Conservation (phyloP, 1,140 invertebrate genomes). For the Monochamus saltuarius region DNA sequence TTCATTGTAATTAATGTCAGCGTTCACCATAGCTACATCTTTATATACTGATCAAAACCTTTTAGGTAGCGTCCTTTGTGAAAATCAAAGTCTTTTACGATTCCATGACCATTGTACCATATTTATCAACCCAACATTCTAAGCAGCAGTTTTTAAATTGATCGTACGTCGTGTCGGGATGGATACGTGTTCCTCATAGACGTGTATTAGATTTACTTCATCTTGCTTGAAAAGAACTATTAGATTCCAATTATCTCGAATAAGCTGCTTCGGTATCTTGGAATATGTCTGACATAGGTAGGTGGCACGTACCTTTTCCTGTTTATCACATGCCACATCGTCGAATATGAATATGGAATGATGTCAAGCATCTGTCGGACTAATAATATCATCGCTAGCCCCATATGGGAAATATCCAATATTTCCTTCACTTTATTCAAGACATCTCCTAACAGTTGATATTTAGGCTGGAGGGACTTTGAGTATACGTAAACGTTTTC, state of each 20-base stretch:
- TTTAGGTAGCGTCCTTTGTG: too few relatives aligned
- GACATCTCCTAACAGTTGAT: slow-evolving; percentile 25
- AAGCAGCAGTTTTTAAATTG: slow-evolving; percentile 40
- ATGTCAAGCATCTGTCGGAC: slow-evolving; percentile 28
- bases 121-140: slow-evolving; percentile 40
- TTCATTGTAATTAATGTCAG: background rate
- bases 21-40: background rate
- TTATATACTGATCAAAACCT: slow-evolving; percentile 40
- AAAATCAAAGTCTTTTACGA: too few relatives aligned
- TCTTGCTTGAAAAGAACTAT: slow-evolving; percentile 53
- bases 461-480: slow-evolving; percentile 34
- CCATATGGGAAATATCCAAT: slow-evolving; percentile 40
- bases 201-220: slow-evolving; percentile 51
- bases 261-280: slow-evolving; percentile 51
- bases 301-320: slow-evolving; percentile 43
- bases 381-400: slow-evolving; percentile 42
- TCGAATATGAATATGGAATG: slow-evolving; percentile 41
- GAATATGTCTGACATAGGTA: slow-evolving; percentile 50
- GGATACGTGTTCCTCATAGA: slow-evolving; percentile 49
- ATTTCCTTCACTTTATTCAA: slow-evolving; percentile 30
- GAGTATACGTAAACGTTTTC: slow-evolving; percentile 33
- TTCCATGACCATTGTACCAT: slow-evolving; percentile 45
- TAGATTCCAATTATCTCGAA: too few relatives aligned
- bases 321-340: slow-evolving; percentile 49
- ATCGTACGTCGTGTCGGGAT: slow-evolving; percentile 47